phyloP scores from a whole-genome alignment of 2,113 vertebrate genomes.

The Hippolais icterina region DNA sequence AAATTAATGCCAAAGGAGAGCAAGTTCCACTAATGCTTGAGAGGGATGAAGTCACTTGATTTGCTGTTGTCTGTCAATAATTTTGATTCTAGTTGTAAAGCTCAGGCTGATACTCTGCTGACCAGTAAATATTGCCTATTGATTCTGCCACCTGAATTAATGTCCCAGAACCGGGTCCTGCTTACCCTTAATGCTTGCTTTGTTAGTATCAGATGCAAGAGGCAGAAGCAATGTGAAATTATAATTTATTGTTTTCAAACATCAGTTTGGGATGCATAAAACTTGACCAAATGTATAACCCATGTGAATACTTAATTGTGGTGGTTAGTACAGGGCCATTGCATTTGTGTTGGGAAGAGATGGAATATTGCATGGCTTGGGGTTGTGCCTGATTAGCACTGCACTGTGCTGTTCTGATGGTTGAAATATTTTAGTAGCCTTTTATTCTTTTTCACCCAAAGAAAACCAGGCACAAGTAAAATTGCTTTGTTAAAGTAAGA shows the following conservation, averaged over 20 bases:
- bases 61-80: background rate
- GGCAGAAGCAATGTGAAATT: background rate
- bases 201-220: background rate
- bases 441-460: slow-evolving; percentile 10
- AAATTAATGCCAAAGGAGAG: background rate
- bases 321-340: background rate
- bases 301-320: background rate
- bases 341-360: background rate
- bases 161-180: background rate
- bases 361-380: background rate
- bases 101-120: background rate
- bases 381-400: background rate
- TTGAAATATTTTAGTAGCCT: slow-evolving; percentile 22
- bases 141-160: slow-evolving; percentile 3
- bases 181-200: background rate
- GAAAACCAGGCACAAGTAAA: slow-evolving; percentile 46
- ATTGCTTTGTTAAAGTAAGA: slow-evolving; percentile 68
- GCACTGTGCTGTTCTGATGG: background rate
- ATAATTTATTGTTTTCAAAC: background rate
- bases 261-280: background rate
- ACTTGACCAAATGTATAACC: background rate
- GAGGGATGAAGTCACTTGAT: background rate
- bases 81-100: background rate
- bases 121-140: slow-evolving; percentile 11
- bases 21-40: background rate